A percentile compares a stretch with the other conserved stretches of the same genome.
Evolutionary conservation across 2,888 invertebrate species (phyloP).

Genomic region (Drosophila flavopinicola): DNA sequence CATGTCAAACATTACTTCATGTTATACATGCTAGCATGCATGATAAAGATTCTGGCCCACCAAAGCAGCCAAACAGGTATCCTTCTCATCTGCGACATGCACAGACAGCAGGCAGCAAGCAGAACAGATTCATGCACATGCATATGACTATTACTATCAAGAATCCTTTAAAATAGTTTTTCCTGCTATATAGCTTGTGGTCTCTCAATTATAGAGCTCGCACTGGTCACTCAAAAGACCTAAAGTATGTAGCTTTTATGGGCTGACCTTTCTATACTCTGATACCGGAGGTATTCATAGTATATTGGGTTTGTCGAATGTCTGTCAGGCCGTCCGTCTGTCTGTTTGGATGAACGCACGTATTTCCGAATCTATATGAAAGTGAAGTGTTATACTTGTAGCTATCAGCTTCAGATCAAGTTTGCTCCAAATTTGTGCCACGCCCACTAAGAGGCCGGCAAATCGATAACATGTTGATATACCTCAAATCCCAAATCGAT

Average conservation of each 20-base stretch:
- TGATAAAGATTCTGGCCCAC: conserved; percentile 14
- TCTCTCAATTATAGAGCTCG: conserved; percentile 7
- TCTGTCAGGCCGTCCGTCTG: too few species aligned
- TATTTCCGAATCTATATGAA: too few species aligned
- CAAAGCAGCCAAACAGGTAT: conserved; percentile 20
- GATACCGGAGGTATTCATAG: too few species aligned
- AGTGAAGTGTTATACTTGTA: too few species aligned
- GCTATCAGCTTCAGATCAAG: too few species aligned
- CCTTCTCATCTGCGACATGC: conserved; percentile 51
- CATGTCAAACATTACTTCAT: conserved; percentile 58
- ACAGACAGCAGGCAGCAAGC: conserved; percentile 27
- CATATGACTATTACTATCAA: not conserved
- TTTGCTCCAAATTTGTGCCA: too few species aligned
- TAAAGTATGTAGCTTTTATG: not conserved
- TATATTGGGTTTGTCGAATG: too few species aligned
- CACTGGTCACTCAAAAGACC: not conserved
- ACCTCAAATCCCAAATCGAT: too few species aligned
- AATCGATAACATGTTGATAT: too few species aligned
- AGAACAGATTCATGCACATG: conserved; percentile 18
- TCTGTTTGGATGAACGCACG: too few species aligned
- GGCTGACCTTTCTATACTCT: too few species aligned
- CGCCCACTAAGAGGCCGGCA: too few species aligned
- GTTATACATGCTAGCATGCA: conserved; percentile 9
- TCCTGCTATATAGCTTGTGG: conserved; percentile 12
- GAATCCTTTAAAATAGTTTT: conserved; percentile 14